phyloP scores from a whole-genome alignment of 2,888 invertebrate species.

The Lasioglossum malachurum region DNA sequence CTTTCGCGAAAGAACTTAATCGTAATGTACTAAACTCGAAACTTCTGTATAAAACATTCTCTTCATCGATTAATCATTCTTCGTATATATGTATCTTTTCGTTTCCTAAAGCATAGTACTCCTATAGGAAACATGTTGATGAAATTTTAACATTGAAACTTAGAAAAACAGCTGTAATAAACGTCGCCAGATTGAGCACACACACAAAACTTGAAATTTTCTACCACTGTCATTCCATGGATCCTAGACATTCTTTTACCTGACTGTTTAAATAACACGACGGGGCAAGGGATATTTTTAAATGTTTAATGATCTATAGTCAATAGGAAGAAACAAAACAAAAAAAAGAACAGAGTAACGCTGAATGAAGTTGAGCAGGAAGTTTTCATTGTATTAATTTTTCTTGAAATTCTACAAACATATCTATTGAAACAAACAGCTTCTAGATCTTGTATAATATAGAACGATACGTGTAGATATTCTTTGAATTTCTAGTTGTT shows the following conservation, averaged over 20 bases:
- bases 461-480: slow-evolving; percentile 3
- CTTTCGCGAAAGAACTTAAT: slow-evolving; percentile 16
- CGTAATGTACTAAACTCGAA: no score
- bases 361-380: background rate
- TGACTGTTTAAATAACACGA: background rate
- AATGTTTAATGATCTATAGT: slow-evolving; percentile 20
- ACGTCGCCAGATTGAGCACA: slow-evolving; percentile 63
- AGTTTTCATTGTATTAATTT: slow-evolving; percentile 3
- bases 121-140: background rate
- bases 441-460: slow-evolving; percentile 7
- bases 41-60: background rate
- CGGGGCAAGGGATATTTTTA: slow-evolving; percentile 29
- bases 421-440: slow-evolving; percentile 13
- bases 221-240: slow-evolving; percentile 20
- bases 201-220: slow-evolving; percentile 37
- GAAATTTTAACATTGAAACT: slow-evolving; percentile 13
- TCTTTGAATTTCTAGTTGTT: slow-evolving; percentile 9
- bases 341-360: slow-evolving; percentile 7
- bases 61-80: background rate
- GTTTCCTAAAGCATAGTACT: background rate
- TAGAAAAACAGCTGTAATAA: slow-evolving; percentile 4
- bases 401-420: slow-evolving; percentile 5
- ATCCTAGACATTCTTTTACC: slow-evolving; percentile 8
- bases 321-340: slow-evolving; percentile 16
- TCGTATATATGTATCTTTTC: background rate